A percentile compares a stretch with the other conserved stretches of the same genome.
Conservation (phyloP, 2,797 vertebrate species). For the Danio choprae region DNA sequence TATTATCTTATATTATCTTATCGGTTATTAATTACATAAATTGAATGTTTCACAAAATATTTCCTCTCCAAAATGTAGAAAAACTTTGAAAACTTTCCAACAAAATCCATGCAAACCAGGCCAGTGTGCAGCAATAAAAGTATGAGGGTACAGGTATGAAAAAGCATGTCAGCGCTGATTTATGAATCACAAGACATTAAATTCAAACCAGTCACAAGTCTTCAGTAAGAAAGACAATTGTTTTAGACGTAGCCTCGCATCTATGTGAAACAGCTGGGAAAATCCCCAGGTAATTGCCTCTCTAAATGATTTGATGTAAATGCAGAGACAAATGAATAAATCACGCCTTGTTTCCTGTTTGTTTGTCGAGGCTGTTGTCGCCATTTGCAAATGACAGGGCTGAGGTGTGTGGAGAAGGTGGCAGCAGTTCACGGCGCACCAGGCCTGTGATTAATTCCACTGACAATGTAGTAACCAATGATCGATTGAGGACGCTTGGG, state of each 20-base stretch:
- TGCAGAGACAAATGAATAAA: conserved; percentile 55
- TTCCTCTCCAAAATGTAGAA: no score
- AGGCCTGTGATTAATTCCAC: conserved; percentile 80
- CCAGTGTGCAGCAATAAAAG: background rate
- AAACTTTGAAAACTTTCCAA: no score
- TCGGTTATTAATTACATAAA: no score
- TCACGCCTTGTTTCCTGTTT: conserved; percentile 51
- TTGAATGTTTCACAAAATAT: no score
- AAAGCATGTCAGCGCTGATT: background rate
- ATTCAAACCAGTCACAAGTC: background rate
- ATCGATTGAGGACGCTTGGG: conserved; percentile 80
- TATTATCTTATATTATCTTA: no score
- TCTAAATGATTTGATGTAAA: conserved; percentile 49
- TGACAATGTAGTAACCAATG: conserved; percentile 80
- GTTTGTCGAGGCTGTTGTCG: conserved; percentile 34
- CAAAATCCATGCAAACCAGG: background rate
- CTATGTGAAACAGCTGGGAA: conserved; percentile 36
- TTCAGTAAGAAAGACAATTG: conserved; percentile 59
- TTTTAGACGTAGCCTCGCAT: conserved; percentile 31
- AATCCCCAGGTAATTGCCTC: conserved; percentile 40
- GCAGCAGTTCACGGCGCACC: conserved; percentile 62
- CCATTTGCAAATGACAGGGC: conserved; percentile 36
- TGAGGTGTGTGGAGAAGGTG: conserved; percentile 47
- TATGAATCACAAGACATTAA: conserved; percentile 9
- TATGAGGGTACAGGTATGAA: background rate